Evolutionary conservation across 2,888 invertebrate genomes (phyloP), one percentile per base, ranked within the genome.

Genomic region (Xylophagus ater): DNA sequence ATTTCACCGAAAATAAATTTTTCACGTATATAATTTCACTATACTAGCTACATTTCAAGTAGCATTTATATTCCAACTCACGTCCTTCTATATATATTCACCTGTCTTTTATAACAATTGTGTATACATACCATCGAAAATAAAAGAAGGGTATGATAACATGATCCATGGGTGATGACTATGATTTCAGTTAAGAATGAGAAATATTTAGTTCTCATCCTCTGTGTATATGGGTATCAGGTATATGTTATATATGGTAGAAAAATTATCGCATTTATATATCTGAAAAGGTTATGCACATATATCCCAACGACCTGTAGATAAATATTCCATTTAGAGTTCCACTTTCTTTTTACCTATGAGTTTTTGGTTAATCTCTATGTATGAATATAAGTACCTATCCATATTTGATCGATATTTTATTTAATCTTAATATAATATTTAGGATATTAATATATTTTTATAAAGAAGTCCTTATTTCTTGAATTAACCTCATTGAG

Each of bases 251-350:
- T 12, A 32, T 19, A n/a, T 29, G 14, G 21, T 12, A 23, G 36
- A 36, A 25, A n/a, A 36, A 36, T 36, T 36, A 36, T 29, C 36
- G 36, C 23, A 36, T 29, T 36, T 36, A 36, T 36, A 20, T 36
- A 29, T 29, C 17, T 36, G 36, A 28, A 28, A 26, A 20, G 36
- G 36, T n/a, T 36, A 29, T 29, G 36, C 31, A 36, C 18, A 29
- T 28, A 20, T n/a, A 19, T 20, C 20, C 15, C 14, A 7, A 31
- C 5, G 12, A n/a, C 12, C 20, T 12, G 19, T 31, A 13, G n/a
- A n/a, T 35, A 35, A 25, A n/a, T 17, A 35, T 35, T 13, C 34
- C 14, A 18, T 26, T 34, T 17, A 34, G 24, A 25, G 18, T 17
- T 35, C 26, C 34, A 35, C 26, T 25, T 17, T 17, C 7, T 18